Conservation (phyloP, 2,797 vertebrate genomes). For the Galagoides demidoff region DNA sequence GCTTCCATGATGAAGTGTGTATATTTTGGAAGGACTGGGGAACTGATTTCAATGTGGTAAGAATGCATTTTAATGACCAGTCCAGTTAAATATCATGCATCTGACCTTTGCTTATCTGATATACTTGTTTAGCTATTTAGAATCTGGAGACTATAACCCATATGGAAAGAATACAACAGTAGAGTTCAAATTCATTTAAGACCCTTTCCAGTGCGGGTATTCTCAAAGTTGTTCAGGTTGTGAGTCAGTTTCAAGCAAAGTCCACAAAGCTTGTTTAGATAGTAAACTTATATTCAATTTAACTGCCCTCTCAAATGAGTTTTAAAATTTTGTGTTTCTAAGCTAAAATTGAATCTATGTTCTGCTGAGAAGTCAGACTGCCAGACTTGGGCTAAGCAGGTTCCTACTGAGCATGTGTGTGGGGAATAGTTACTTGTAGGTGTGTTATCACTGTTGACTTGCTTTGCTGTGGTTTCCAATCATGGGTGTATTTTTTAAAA, state of each 20-base stretch:
- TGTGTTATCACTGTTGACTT: not conserved
- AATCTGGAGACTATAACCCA: not conserved
- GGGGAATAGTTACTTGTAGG: not conserved
- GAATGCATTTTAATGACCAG: not conserved
- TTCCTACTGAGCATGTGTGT: not conserved
- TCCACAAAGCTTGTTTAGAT: not conserved
- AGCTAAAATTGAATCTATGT: not conserved
- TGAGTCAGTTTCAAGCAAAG: not conserved
- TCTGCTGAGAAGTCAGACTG: not conserved
- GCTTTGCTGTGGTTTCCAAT: not conserved
- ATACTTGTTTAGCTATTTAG: conserved; percentile 18
- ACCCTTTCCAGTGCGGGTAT: not conserved
- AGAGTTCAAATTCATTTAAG: not conserved
- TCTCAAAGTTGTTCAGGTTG: not conserved
- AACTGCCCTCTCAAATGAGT: not conserved
- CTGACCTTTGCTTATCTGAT: not conserved
- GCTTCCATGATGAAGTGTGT: not conserved
- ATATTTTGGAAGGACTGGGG: not conserved
- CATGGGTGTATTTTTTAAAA: not conserved
- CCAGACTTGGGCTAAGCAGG: not conserved
- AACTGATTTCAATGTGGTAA: not conserved
- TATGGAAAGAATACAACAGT: not conserved
- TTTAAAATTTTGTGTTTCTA: not conserved
- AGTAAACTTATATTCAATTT: not conserved
- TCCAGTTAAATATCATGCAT: not conserved